Base-by-base conservation (phyloP, 2,797 vertebrate genomes). In the Megalops cyprinoides region DNA sequence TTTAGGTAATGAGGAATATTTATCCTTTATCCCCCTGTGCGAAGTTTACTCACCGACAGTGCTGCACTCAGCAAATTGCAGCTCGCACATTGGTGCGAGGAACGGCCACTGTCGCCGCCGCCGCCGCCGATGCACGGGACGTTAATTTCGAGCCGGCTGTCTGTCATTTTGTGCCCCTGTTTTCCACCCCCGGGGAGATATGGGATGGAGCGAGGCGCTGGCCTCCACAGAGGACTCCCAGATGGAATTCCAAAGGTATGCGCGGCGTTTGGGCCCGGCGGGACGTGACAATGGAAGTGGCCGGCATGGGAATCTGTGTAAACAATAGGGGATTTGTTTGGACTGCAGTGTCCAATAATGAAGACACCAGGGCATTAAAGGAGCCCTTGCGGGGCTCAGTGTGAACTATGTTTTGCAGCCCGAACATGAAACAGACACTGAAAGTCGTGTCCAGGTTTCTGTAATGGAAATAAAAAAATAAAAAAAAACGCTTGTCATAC, bases 211-310 rank as follows among this genome's bases (percentile, higher is more conserved):
- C 48, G 69, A 51, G 67, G 67, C 49, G n/a, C 58, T 42, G 58
- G 79, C 62, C 71, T 83, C 78, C 79, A 74, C 56, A 76, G 81
- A 73, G 82, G 46, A 81, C 81, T 81, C 84, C 14, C 37, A 81
- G 76, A 65, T 82, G 85, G 82, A 82, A 87, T 86, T 84, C 67
- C 76, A 78, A 83, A 86, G 82, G 82, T 86, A 86, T 86, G 83
- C 78, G 48, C 74, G 73, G 74, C 55, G 60, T 56, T 85, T 76
- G 75, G 62, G 78, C 69, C 77, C 65, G n/a, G 65, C 37, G 56
- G 44, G 77, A 75, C 62, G 75, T 81, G 79, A 86, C 84, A 85
- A 82, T 85, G 28, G 79, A 82, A 73, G 83, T 28, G 75, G 79
- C 84, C 42, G 81, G 82, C 82, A 79, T 81, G 82, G 79, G 84